A percentile compares a stretch with the other conserved stretches of the same genome.
Conservation (phyloP, 2,797 vertebrate species). For the Myotis pilosus region DNA sequence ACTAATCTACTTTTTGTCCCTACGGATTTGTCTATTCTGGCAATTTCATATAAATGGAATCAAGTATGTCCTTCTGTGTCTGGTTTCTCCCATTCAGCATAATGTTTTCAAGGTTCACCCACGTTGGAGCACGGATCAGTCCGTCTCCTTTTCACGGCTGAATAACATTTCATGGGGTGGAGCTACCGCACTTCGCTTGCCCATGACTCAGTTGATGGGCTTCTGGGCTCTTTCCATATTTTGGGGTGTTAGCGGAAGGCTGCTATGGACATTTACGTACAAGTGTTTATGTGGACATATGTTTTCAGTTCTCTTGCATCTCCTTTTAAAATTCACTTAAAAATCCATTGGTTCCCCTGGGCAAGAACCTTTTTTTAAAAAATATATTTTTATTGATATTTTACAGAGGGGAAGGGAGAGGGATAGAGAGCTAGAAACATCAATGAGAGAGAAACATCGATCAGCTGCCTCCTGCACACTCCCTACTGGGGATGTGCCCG, state of each 20-base stretch:
- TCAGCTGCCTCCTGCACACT: too few relatives aligned
- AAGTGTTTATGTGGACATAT: background rate
- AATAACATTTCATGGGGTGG: background rate
- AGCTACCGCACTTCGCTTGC: background rate
- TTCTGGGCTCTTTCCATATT: background rate
- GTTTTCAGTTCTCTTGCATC: background rate
- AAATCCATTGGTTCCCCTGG: background rate
- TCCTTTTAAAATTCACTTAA: background rate
- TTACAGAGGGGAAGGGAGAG: too few relatives aligned
- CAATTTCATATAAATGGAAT: background rate
- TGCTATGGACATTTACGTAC: background rate
- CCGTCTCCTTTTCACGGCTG: background rate
- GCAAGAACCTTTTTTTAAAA: background rate
- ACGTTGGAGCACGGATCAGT: rapidly evolving
- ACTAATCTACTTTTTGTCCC: background rate
- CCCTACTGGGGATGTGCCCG: too few relatives aligned
- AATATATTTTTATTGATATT: too few relatives aligned
- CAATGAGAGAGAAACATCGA: too few relatives aligned
- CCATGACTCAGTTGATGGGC: background rate
- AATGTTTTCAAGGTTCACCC: background rate
- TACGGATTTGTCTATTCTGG: background rate
- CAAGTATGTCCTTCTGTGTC: background rate
- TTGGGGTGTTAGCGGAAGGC: background rate
- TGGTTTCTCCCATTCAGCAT: background rate
- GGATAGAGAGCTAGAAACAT: too few relatives aligned